A percentile compares a stretch with the other conserved stretches of the same genome.
Conservation (phyloP, 2,888 invertebrate genomes). For the Fragum fragum region DNA sequence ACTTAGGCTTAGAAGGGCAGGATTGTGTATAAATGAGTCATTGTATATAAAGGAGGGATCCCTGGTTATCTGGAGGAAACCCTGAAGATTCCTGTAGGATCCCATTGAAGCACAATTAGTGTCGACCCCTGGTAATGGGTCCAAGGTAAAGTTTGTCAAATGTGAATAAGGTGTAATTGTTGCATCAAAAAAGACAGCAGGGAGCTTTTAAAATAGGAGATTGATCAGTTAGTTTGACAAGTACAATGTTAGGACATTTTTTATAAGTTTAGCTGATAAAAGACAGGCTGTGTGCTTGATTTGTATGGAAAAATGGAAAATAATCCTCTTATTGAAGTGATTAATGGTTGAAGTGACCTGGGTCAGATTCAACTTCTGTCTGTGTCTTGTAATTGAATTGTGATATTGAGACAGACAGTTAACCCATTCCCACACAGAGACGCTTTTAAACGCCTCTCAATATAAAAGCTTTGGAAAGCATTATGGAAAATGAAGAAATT, state of each 20-base stretch:
- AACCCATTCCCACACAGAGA: no score
- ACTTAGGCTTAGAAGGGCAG: no score
- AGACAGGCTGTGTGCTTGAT: background rate
- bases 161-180: background rate
- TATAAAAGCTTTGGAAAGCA: no score
- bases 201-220: background rate
- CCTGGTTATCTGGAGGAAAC: no score
- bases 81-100: no score
- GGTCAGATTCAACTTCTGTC: constrained; percentile 1
- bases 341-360: constrained; percentile 22
- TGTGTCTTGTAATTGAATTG: constrained; percentile 1
- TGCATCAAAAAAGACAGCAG: background rate
- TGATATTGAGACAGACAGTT: background rate
- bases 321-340: constrained; percentile 19
- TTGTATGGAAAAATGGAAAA: background rate
- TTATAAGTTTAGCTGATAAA: background rate
- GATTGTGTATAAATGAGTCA: no score
- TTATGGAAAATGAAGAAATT: no score
- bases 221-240: background rate
- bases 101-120: no score
- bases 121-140: no score
- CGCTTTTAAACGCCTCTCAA: no score
- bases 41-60: no score
- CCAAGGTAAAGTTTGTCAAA: background rate
- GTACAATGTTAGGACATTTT: background rate